These are phyloP conservation scores for Callosobruchus maculatus DNA, from an alignment of 2,888 invertebrate genomes.

Conservation along the genomic window DNA sequence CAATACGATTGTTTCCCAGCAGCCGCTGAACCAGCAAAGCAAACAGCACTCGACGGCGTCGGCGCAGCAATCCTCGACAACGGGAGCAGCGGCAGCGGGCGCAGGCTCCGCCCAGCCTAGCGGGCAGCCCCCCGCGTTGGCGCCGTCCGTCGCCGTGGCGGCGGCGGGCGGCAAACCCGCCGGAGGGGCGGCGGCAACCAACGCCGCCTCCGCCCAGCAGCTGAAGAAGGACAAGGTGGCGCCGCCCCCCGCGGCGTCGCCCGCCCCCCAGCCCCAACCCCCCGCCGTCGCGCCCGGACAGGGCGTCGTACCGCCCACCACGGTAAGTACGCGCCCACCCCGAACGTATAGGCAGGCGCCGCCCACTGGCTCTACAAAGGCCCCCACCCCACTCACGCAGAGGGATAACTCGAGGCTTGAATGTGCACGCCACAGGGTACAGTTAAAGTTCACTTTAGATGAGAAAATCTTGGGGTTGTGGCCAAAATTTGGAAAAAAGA, in stretches of 20 bases:
- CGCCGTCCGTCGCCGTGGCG: slow-evolving; percentile 2
- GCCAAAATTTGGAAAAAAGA: no score
- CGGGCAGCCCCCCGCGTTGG: not conserved
- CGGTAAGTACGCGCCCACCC: no score
- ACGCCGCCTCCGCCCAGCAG: not conserved
- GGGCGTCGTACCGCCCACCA: not conserved
- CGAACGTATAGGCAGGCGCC: no score
- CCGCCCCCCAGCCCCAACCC: slow-evolving; percentile 23
- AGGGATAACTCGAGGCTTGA: no score
- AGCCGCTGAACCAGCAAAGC: not conserved
- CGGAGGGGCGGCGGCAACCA: not conserved
- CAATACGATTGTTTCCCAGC: no score
- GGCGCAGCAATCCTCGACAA: slow-evolving; percentile 35
- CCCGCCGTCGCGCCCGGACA: not conserved
- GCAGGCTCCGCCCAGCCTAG: slow-evolving; percentile 10
- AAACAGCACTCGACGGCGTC: slow-evolving; percentile 15
- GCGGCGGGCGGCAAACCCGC: not conserved
- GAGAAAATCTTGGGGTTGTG: no score
- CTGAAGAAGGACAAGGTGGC: not conserved
- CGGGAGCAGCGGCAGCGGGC: slow-evolving; percentile 18
- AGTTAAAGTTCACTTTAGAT: no score
- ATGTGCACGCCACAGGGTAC: no score
- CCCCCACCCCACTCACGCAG: no score
- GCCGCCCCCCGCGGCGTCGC: slow-evolving; percentile 26
- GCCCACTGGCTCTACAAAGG: no score